A percentile compares a stretch with the other conserved stretches of the same genome.
These are phyloP conservation scores for Larimichthys polyactis DNA, from an alignment of 2,113 vertebrate genomes.

Conservation along the genomic window DNA sequence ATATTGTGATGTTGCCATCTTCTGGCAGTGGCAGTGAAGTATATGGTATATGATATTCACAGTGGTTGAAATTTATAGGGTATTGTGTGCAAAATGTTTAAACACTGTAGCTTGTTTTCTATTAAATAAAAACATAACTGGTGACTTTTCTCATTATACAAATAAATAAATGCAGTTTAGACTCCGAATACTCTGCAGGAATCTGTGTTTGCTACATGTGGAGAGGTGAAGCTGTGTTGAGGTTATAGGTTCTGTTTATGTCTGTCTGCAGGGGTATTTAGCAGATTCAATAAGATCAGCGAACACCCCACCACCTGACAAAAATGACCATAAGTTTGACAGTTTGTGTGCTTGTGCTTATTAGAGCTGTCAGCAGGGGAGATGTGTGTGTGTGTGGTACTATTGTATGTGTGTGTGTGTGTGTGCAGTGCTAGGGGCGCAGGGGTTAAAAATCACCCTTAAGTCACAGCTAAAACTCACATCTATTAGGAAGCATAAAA, in stretches of 20 bases:
- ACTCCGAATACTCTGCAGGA: neutral
- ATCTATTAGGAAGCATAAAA: constrained; percentile 53
- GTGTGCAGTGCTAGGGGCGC: constrained; percentile 20
- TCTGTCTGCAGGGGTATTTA: constrained; percentile 50
- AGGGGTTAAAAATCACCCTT: constrained; percentile 62
- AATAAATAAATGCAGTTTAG: neutral
- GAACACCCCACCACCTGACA: constrained; percentile 33
- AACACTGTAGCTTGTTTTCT: neutral
- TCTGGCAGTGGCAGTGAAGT: constrained; percentile 46
- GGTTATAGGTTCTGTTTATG: constrained; percentile 67
- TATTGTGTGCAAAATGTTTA: neutral
- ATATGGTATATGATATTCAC: neutral
- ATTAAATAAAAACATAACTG: neutral
- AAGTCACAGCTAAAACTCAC: constrained; percentile 42
- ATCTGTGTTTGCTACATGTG: constrained; percentile 19
- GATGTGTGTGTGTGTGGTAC: constrained; percentile 16
- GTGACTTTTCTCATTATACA: neutral
- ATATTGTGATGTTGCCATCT: constrained; percentile 54
- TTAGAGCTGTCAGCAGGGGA: constrained; percentile 56
- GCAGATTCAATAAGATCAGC: constrained; percentile 56
- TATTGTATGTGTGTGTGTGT: constrained; percentile 35
- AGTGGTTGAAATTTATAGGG: neutral
- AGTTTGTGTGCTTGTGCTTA: constrained; percentile 49
- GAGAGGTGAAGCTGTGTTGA: constrained; percentile 34
- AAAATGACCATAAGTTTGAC: constrained; percentile 50